Conservation (phyloP, 2,888 invertebrate species). For the Caenorhabditis imperialis region DNA sequence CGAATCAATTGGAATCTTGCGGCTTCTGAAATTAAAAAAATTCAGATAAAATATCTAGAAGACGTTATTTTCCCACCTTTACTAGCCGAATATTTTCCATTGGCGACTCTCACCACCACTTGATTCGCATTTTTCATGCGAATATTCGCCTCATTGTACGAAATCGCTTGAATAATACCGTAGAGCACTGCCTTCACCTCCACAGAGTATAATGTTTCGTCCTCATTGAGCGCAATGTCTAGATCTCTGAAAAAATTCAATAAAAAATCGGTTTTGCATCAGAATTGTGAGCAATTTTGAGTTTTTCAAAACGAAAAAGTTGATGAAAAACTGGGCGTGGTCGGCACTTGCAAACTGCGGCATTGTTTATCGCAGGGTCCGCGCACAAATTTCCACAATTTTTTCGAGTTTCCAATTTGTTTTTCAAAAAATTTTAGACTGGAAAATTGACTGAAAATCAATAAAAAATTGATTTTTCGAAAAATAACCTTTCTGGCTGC, state of each 20-base stretch:
- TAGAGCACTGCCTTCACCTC: slow-evolving; percentile 50
- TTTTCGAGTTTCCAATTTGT: background rate
- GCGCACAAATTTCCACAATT: background rate
- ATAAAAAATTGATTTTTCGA: too few species aligned
- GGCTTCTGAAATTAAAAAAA: slow-evolving; percentile 25
- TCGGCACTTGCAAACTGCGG: slow-evolving; percentile 3
- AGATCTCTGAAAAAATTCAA: slow-evolving; percentile 44
- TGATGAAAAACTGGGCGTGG: too few species aligned
- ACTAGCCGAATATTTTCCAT: slow-evolving; percentile 24
- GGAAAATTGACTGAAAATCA: too few species aligned
- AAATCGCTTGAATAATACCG: slow-evolving; percentile 44
- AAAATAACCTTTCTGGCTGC: slow-evolving; percentile 1
- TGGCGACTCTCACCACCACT: slow-evolving; percentile 44
- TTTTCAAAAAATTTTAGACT: too few species aligned
- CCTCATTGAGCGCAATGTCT: slow-evolving; percentile 20
- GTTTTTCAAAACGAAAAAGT: too few species aligned
- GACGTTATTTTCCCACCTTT: slow-evolving; percentile 17
- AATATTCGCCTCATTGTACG: slow-evolving; percentile 11
- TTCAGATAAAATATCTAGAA: background rate
- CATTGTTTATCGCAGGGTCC: too few species aligned
- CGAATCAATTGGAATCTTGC: slow-evolving; percentile 32
- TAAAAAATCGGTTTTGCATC: background rate
- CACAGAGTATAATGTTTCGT: slow-evolving; percentile 24
- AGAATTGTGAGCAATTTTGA: background rate
- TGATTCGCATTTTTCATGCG: slow-evolving; percentile 28